Evolutionary conservation across 1,140 invertebrate species (phyloP).

Genomic region (Hetaerina americana): DNA sequence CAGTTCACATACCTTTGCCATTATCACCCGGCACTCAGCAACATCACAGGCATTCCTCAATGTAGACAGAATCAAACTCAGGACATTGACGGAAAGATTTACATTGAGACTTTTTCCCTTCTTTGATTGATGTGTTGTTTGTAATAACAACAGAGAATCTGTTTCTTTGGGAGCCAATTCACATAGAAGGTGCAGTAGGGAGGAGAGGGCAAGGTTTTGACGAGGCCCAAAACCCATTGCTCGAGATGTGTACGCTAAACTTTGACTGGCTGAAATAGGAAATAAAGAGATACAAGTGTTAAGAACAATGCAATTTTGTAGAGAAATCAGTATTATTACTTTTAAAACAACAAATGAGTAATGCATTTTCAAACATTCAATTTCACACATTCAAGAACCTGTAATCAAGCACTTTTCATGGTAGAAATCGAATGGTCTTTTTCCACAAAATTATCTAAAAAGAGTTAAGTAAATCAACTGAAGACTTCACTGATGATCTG

Average conservation of each 20-base stretch:
- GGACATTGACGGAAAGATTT: conserved; percentile 15
- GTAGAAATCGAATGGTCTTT: too few relatives aligned
- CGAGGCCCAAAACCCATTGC: conserved; percentile 35
- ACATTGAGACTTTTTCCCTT: conserved; percentile 19
- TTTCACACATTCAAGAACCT: too few relatives aligned
- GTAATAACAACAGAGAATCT: conserved; percentile 22
- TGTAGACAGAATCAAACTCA: conserved; percentile 33
- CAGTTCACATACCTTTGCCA: conserved; percentile 32
- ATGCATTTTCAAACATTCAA: background rate
- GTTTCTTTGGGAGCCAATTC: conserved; percentile 30
- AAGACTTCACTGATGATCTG: too few relatives aligned
- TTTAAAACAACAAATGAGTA: too few relatives aligned
- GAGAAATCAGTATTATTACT: conserved; percentile 6
- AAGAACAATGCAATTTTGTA: too few relatives aligned
- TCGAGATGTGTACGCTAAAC: conserved; percentile 35
- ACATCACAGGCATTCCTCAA: conserved; percentile 33
- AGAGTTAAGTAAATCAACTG: too few relatives aligned
- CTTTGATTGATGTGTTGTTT: conserved; percentile 28
- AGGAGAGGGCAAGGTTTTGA: conserved; percentile 34
- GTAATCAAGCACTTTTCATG: too few relatives aligned
- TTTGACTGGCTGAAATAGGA: conserved; percentile 31
- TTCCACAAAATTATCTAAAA: too few relatives aligned
- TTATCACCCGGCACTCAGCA: conserved; percentile 34
- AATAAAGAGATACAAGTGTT: too few relatives aligned
- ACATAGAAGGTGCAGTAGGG: conserved; percentile 34